Base-by-base conservation (phyloP, 2,888 invertebrate species). In the Ornithoptera priamus region DNA sequence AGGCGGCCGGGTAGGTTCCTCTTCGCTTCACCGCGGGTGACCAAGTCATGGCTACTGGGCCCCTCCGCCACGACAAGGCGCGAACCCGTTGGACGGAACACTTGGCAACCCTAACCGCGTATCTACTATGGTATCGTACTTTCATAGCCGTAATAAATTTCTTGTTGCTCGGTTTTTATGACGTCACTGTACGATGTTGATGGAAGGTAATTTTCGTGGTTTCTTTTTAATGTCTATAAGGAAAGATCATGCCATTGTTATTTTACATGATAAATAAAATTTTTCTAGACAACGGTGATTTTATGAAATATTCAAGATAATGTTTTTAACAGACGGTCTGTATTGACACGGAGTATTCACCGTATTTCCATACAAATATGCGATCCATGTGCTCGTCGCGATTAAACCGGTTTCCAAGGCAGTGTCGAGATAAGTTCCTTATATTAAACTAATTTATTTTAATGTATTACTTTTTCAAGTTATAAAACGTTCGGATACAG, bases 91-190 rank as follows among this genome's bases (percentile, higher is more conserved):
- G 22, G 22, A 1, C 22, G 22, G 22, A 22, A 17, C 18, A 18
- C 50, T 50, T 50, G 50, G 18, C 50, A 50, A 50, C 50, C 50
- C 50, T 50, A 50, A 50, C 2, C 50, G 50, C 18, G 50, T 12
- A 50, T 15, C 17, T 50, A 50, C 18, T 17, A 50, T 4, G 50
- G 18, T 57, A 57, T 57, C 12, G 61, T 42, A 50, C 58, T 58
- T 68, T 63, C 62, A 42, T 59, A 68, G 46, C 46, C 50, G 46
- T 57, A 58, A 63, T 68, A 68, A 62, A 68, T 63, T 63, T 68
- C 58, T 59, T 58, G 63, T 63, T 63, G 58, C 58, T 68, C 36
- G 17, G 30, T 42, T 59, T 68, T 68, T 68, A 68, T 56, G 67
- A 67, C 62, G 36, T 59, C 63, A 39, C 46, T 68, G 8, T 62